Evolutionary conservation across 2,797 vertebrate genomes (phyloP), one percentile per base, ranked within the genome.

Genomic region (Hydrocynus forskahlii): DNA sequence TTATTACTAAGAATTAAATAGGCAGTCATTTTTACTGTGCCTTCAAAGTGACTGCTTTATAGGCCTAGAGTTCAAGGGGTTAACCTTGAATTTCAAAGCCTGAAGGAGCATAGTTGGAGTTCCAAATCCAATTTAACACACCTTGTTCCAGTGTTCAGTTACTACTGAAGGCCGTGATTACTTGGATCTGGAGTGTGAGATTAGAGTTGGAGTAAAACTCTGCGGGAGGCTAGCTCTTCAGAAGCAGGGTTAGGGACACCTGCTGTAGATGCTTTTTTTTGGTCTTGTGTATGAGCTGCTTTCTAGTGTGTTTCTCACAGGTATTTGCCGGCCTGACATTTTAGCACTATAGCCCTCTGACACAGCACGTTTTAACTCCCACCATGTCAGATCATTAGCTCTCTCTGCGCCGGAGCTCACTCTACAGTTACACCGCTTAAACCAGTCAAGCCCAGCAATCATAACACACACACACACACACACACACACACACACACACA

Each of bases 351-450:
- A 57, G 52, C 35, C 23, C 17, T 68, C 38, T 12, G 19, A 50
- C 43, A 59, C 23, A 21, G 16, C 52, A 81, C 38, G n/a, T 59
- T 45, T 75, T 60, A 52, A 67, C 35, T 55, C 75, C 29, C 45
- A 40, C 57, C 29, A 40, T 76, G 48, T 60, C 21, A 81, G 48
- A 8, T 73, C 68, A 77, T 66, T 70, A 77, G 50, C 23, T 23
- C 40, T 78, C 50, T 19, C 12, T 19, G n/a, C 29, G 48, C 63
- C 38, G 79, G 7, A 62, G 14, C 13, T 13, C 10, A 52, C 52
- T 57, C 54, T 77, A 67, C 64, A 57, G 48, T 77, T 68, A 77
- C 21, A 12, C 29, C 6, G 29, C 25, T 63, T 75, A 19, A 76
- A 63, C 2, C 45, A 75, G 50, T 76, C 43, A 75, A 66, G 43